Base-by-base conservation (phyloP, 1,140 invertebrate species). In the Pemphigus obesinymphae region DNA sequence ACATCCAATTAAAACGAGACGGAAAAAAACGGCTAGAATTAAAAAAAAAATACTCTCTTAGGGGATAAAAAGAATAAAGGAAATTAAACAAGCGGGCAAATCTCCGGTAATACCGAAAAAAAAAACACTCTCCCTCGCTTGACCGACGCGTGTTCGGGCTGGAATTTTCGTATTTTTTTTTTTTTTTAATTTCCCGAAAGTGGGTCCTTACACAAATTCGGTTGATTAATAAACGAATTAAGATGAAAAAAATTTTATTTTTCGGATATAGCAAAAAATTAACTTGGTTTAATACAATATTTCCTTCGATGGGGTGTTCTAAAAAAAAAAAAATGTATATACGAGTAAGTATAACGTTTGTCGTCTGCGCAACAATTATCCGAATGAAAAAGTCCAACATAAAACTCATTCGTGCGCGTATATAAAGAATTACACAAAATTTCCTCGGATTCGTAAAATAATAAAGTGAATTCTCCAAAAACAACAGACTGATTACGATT, bases 1-100 rank as follows among this genome's bases (percentile, higher is more conserved):
- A 80, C 76, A 80, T 80, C 76, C 76, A 80, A 80, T 80, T 80
- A 80, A 80, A 58, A 80, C 50, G 17, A 80, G 76, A 61, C 37
- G 37, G 26, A 43, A 76, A 61, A 76, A 80, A 80, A 26, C 29
- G 26, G n/a, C 34, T 43, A 63, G 40, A 80, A 63, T 80, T 63
- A 80, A 78, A 78, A 78, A n/a, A 78, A 78, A 40, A 37, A 63
- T 40, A 61, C 40, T 26, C 75, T 78, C 76, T 63, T 31, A 63
- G 53, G 76, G 76, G 76, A 58, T 63, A 75, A 63, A 73, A 50
- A 45, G 26, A 61, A 63, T 61, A 80, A 61, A 80, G 17, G 55
- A 80, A 80, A 80, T 80, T 80, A 80, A 80, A 80, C 76, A 80
- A 63, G 53, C 63, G 76, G 76, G 76, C 34, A 80, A 80, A 80